Conservation (phyloP, 2,888 invertebrate species). For the Pachydiplax longipennis region DNA sequence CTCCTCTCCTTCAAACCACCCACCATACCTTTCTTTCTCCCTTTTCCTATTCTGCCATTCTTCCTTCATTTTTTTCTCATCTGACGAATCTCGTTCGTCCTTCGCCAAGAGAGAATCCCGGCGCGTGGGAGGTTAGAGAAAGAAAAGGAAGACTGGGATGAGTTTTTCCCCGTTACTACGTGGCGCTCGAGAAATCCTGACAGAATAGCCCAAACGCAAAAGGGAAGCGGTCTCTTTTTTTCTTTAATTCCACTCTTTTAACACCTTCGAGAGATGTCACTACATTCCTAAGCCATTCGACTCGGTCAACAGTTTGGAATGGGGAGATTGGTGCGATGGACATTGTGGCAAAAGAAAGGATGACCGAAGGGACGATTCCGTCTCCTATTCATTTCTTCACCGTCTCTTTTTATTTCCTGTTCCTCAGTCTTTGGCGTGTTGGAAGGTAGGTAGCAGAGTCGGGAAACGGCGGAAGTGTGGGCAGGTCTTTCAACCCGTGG, state of each 20-base stretch:
- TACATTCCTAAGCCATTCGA: slow-evolving; percentile 19
- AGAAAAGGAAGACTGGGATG: not conserved
- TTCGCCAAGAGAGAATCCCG: not conserved
- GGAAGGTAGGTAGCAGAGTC: not conserved
- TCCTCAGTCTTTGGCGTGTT: not conserved
- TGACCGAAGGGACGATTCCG: not conserved
- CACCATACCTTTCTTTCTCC: not conserved
- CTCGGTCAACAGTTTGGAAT: not conserved
- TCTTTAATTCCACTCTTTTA: not conserved
- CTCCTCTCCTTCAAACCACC: not conserved
- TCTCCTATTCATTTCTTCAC: not conserved
- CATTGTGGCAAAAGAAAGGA: not conserved
- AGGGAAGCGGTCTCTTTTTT: not conserved
- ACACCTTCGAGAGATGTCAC: not conserved
- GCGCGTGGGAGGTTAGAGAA: slow-evolving; percentile 7
- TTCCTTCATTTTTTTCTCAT: not conserved
- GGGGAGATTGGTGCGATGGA: not conserved
- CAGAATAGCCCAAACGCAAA: not conserved
- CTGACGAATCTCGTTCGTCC: not conserved
- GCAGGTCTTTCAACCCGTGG: slow-evolving; percentile 19
- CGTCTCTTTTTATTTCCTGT: not conserved
- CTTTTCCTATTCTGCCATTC: not conserved
- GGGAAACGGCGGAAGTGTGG: slow-evolving; percentile 8
- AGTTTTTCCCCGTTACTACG: not conserved
- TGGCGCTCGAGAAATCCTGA: not conserved